phyloP scores from a whole-genome alignment of 2,113 vertebrate species.

The Macrotus californicus region DNA sequence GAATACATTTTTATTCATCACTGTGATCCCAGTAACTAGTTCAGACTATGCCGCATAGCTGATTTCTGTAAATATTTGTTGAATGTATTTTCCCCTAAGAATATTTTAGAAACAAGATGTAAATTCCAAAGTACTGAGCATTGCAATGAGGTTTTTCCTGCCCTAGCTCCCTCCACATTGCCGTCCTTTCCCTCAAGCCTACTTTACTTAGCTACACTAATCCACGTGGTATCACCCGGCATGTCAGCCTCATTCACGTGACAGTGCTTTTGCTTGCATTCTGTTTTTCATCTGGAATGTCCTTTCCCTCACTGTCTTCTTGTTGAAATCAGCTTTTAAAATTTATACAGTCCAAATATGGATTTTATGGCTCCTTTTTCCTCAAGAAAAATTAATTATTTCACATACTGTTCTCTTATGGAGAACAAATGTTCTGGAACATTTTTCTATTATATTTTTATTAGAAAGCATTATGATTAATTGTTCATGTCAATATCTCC shows the following conservation, averaged over 20 bases:
- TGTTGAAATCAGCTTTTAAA: constrained; percentile 9
- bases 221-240: background rate
- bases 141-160: background rate
- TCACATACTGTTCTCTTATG: background rate
- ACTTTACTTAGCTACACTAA: background rate
- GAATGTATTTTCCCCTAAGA: background rate
- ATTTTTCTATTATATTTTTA: background rate
- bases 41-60: background rate
- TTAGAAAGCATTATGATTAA: constrained; percentile 9
- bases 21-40: background rate
- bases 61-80: constrained; percentile 17
- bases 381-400: background rate
- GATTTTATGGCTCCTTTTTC: background rate
- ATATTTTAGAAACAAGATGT: background rate
- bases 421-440: no score
- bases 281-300: background rate
- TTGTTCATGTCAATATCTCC: background rate
- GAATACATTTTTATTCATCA: background rate
- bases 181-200: background rate
- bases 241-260: background rate
- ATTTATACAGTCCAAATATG: background rate
- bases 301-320: background rate
- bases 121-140: background rate
- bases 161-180: background rate
- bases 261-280: background rate